These are phyloP conservation scores for Agonopterix arenella DNA, from an alignment of 2,888 invertebrate genomes.

Conservation along the genomic window DNA sequence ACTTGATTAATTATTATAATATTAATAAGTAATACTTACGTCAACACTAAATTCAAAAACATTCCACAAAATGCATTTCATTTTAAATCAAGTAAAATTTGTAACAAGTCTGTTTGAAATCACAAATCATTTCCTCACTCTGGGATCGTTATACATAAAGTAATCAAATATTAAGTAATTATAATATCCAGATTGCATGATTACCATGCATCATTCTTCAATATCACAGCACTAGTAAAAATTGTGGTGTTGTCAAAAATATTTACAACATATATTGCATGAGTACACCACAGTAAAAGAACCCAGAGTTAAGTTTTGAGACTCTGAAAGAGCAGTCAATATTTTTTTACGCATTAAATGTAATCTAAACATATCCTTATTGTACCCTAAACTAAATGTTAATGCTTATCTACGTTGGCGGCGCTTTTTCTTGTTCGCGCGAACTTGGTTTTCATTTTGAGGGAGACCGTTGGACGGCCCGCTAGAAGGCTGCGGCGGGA, in stretches of 20 bases:
- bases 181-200: constrained; percentile 32
- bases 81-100: constrained; percentile 31
- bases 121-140: constrained; percentile 33
- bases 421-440: constrained; percentile 53
- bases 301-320: constrained; percentile 39
- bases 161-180: constrained; percentile 35
- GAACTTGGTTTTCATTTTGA: constrained; percentile 27
- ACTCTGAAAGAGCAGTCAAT: constrained; percentile 39
- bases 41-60: constrained; percentile 27
- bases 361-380: neutral
- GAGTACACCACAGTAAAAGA: constrained; percentile 9
- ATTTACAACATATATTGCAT: constrained; percentile 38
- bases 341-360: constrained; percentile 12
- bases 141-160: constrained; percentile 28
- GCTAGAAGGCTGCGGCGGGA: constrained; percentile 16
- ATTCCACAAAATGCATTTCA: constrained; percentile 42
- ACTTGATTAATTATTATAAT: constrained; percentile 13
- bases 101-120: constrained; percentile 32
- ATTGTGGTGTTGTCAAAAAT: constrained; percentile 51
- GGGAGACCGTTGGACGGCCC: constrained; percentile 28
- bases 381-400: neutral
- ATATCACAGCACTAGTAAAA: constrained; percentile 70
- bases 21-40: neutral
- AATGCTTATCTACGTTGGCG: constrained; percentile 56
- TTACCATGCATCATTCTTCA: constrained; percentile 31